A percentile compares a stretch with the other conserved stretches of the same genome.
These are phyloP conservation scores for Caiman crocodilus DNA, from an alignment of 2,797 vertebrate genomes.

Conservation along the genomic window DNA sequence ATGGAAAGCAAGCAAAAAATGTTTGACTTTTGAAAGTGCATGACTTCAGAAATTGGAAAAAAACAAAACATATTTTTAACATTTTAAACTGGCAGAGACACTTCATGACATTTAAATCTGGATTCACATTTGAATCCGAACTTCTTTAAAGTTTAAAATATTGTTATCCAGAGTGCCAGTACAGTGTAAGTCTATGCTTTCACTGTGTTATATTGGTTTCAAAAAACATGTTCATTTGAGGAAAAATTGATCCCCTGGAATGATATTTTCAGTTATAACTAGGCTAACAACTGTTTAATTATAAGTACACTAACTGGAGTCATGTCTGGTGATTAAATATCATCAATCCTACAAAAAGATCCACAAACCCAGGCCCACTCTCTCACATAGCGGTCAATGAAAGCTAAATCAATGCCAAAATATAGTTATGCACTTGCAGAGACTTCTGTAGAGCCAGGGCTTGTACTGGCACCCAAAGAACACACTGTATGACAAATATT, in stretches of 20 bases:
- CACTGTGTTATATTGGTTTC: background rate
- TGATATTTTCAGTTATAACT: background rate
- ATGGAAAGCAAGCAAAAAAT: background rate
- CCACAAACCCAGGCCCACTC: background rate
- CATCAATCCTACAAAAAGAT: background rate
- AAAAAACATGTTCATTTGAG: background rate
- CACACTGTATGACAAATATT: background rate
- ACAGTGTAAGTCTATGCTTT: background rate
- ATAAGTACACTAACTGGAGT: background rate
- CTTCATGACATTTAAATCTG: background rate
- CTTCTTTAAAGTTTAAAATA: background rate
- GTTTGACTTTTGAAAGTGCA: background rate
- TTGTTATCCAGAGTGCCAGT: background rate
- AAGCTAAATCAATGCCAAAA: background rate
- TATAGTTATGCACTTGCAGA: background rate
- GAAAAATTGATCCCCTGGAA: background rate
- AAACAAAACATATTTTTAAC: background rate
- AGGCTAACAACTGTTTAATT: background rate
- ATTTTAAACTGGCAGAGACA: background rate
- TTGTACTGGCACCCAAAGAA: background rate
- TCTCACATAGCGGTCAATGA: fast-evolving
- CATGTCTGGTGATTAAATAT: background rate
- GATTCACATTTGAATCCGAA: background rate
- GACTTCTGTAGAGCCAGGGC: background rate
- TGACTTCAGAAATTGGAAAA: background rate